Percentiles rank a stretch among this genome's conserved stretches.
Conservation (phyloP, 1,140 invertebrate genomes). For the Parapsyche elsis region DNA sequence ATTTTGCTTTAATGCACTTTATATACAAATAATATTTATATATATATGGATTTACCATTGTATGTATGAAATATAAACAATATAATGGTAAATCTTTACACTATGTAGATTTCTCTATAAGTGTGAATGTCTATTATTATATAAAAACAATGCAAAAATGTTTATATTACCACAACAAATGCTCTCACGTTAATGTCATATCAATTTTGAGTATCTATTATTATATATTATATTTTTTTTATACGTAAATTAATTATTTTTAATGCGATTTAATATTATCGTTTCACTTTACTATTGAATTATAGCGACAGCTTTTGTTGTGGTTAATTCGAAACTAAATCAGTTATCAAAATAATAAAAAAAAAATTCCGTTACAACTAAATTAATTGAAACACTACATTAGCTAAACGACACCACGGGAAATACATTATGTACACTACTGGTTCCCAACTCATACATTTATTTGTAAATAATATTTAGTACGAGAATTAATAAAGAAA, state of each 20-base stretch:
- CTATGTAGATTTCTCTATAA: not conserved
- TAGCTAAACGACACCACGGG: not conserved
- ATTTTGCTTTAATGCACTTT: slow-evolving; percentile 14
- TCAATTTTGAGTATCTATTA: not conserved
- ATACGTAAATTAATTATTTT: too few species aligned
- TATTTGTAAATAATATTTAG: too few species aligned
- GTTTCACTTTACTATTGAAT: not conserved
- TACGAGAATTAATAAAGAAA: not conserved
- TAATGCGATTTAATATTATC: too few species aligned
- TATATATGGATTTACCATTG: not conserved
- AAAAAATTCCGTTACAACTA: too few species aligned
- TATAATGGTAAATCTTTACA: too few species aligned
- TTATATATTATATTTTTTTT: too few species aligned
- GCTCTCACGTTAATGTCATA: not conserved
- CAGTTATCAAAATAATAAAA: slow-evolving; percentile 11
- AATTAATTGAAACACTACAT: not conserved
- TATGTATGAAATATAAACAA: not conserved
- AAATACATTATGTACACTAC: not conserved
- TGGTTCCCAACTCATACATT: too few species aligned
- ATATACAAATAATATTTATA: not conserved
- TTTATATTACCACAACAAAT: slow-evolving; percentile 19
- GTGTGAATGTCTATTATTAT: not conserved
- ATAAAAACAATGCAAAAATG: slow-evolving; percentile 6
- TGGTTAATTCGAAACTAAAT: slow-evolving; percentile 1
- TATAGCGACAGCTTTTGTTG: not conserved